phyloP scores from a whole-genome alignment of 2,797 vertebrate genomes.

The Chaunax sp. region DNA sequence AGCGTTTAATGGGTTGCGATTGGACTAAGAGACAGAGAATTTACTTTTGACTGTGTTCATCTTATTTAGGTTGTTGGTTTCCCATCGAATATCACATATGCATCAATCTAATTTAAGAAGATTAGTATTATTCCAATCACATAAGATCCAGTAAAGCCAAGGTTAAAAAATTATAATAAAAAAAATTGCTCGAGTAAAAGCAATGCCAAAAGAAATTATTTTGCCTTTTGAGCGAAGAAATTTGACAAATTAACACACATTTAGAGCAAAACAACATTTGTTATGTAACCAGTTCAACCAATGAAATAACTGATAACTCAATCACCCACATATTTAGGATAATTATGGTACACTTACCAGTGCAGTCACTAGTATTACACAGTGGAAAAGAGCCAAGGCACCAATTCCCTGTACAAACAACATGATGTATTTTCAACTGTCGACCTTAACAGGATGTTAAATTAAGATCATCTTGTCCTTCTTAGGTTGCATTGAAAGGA shows the following conservation, averaged over 20 bases:
- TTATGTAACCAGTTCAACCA: not conserved
- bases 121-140: conserved; percentile 4
- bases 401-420: conserved; percentile 30
- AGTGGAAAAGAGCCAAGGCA: conserved; percentile 58
- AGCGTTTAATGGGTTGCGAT: not conserved
- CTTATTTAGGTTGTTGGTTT: not conserved
- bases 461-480: conserved; percentile 39
- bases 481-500: conserved; percentile 29
- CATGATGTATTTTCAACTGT: conserved; percentile 51
- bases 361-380: conserved; percentile 56
- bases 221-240: too few species aligned
- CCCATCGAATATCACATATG: not conserved
- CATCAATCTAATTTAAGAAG: not conserved
- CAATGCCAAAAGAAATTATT: too few species aligned
- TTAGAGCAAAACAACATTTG: not conserved
- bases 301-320: conserved; percentile 7
- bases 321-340: not conserved
- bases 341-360: conserved; percentile 68
- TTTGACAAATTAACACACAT: not conserved
- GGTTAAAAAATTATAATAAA: too few species aligned
- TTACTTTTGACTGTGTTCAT: not conserved
- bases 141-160: not conserved
- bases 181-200: too few species aligned
- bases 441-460: conserved; percentile 1
- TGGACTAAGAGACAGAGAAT: not conserved